phyloP scores from a whole-genome alignment of 1,140 invertebrate species.

The Ylistrum balloti region DNA sequence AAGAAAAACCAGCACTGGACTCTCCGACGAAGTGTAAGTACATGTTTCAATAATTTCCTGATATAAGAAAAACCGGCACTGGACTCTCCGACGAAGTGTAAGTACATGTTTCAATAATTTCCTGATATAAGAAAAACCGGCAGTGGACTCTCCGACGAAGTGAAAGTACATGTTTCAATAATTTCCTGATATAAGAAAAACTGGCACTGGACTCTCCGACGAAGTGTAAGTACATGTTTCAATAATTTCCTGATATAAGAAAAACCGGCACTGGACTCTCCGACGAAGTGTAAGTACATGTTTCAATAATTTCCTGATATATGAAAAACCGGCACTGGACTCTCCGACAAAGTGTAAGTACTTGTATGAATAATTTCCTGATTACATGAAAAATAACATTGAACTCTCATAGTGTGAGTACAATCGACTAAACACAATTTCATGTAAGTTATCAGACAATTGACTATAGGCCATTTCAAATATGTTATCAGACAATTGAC shows the following conservation, averaged over 20 bases:
- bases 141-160: background rate
- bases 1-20: background rate
- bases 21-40: background rate
- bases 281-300: slow-evolving; percentile 72
- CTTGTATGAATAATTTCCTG: background rate
- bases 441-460: too few relatives aligned
- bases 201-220: slow-evolving; percentile 45
- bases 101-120: slow-evolving; percentile 55
- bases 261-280: slow-evolving; percentile 81
- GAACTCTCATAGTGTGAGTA: background rate
- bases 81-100: slow-evolving; percentile 72
- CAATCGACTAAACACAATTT: too few relatives aligned
- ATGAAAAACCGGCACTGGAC: background rate
- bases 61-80: background rate
- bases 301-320: background rate
- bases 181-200: background rate
- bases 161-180: background rate
- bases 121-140: background rate
- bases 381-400: background rate
- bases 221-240: slow-evolving; percentile 70
- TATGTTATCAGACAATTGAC: too few relatives aligned
- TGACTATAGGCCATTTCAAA: too few relatives aligned
- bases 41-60: background rate
- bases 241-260: background rate
- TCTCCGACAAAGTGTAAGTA: slow-evolving; percentile 73